A percentile compares a stretch with the other conserved stretches of the same genome.
Evolutionary conservation across 2,113 vertebrate species (phyloP).

Genomic region (Chloroceryle aenea): DNA sequence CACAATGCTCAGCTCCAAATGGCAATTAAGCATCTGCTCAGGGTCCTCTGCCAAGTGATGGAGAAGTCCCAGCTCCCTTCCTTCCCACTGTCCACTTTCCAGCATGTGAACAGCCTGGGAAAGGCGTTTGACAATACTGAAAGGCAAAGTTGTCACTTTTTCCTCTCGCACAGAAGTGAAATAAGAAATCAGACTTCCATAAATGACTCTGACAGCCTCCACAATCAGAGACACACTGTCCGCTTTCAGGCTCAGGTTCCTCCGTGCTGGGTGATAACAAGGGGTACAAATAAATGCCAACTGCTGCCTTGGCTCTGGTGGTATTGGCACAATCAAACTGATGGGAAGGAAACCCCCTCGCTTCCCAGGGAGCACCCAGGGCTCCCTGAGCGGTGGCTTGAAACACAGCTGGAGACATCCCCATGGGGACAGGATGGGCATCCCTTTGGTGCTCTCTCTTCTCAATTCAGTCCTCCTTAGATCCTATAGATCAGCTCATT

Average conservation of each 20-base stretch:
- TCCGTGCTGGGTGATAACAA: neutral
- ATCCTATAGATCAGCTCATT: neutral
- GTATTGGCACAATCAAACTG: neutral
- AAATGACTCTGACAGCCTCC: neutral
- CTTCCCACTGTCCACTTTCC: neutral
- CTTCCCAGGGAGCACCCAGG: neutral
- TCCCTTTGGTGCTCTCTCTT: neutral
- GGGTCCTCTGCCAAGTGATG: neutral
- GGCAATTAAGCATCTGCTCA: neutral
- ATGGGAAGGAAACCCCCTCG: neutral
- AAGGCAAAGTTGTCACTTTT: neutral
- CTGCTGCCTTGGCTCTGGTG: neutral
- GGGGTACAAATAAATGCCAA: neutral
- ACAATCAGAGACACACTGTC: neutral
- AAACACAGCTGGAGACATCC: neutral
- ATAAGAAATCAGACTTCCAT: slow-evolving; percentile 18
- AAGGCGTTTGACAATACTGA: neutral
- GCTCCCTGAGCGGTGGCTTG: neutral
- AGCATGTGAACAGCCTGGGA: neutral
- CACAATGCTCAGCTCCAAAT: accelerated
- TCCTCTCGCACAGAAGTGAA: neutral
- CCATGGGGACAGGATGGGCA: neutral
- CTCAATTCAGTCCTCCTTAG: neutral
- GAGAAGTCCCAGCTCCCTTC: neutral
- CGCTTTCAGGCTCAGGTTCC: neutral